A percentile compares a stretch with the other conserved stretches of the same genome.
Evolutionary conservation across 2,113 vertebrate genomes (phyloP).

Genomic region (Grus americana): DNA sequence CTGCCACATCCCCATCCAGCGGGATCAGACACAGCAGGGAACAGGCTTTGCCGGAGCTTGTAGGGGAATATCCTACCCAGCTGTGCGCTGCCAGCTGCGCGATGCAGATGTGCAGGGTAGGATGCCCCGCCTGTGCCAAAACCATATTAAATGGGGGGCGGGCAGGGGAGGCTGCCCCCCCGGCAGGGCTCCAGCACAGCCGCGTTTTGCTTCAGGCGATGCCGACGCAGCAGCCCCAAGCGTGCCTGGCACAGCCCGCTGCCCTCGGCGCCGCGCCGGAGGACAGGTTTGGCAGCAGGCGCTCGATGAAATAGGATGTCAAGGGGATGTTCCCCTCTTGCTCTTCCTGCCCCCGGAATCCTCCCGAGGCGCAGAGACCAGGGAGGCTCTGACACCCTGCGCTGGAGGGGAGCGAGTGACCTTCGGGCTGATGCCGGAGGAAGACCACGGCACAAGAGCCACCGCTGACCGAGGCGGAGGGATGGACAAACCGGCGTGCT

Average conservation of each 20-base stretch:
- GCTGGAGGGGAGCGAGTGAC: background rate
- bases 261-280: background rate
- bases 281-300: background rate
- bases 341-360: background rate
- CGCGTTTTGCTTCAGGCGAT: fast-evolving
- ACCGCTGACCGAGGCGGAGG: fast-evolving
- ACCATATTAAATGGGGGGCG: fast-evolving
- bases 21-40: background rate
- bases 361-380: no score
- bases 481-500: fast-evolving
- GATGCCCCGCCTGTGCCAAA: background rate
- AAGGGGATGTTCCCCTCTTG: background rate
- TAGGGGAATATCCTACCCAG: background rate
- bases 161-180: background rate
- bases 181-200: background rate
- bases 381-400: background rate
- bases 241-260: background rate
- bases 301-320: background rate
- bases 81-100: background rate
- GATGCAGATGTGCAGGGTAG: background rate
- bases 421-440: background rate
- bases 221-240: background rate
- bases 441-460: fast-evolving
- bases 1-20: background rate
- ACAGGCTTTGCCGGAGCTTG: background rate